Base-by-base conservation (phyloP, 2,888 invertebrate genomes). In the Ctenicera cuprea region DNA sequence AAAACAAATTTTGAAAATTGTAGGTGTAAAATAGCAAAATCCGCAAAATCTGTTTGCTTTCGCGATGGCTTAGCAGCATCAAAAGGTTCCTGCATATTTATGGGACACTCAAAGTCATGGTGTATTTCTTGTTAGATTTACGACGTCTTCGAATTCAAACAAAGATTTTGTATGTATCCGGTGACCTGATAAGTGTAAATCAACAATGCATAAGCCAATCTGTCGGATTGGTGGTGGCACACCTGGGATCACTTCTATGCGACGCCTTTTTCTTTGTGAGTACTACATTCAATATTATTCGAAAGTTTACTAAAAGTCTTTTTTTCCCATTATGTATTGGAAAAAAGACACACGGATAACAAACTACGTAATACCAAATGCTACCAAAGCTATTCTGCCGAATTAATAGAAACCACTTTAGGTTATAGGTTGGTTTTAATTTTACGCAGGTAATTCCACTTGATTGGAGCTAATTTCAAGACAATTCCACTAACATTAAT, bases 131-230 rank as follows among this genome's bases (percentile, higher is more conserved):
- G 45, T 62, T 20, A 45, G 62, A 62, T 62, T 62, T 62, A 45
- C 62, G 45, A 30, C 22, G 1, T 62, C 45, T 62, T 59, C 62
- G 30, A 45, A 62, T 62, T 43, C 62, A 62, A 62, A 62, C 62
- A 43, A 59, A 59, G 59, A 62, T 62, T 62, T 62, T 45, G 43
- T 45, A 62, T 45, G 62, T 43, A 45, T 45, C 62, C 22, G 45
- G 22, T 62, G 45, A 62, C 62, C 62, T 45, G 43, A 1, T 62
- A 62, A 62, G 62, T 62, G 62, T 62, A 62, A 62, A 62, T 62
- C 62, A 62, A 62, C 62, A 62, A 62, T 45, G 18, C 45, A 62
- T 62, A 62, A 62, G 62, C 62, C 62, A 62, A 62, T 62, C 62
- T 62, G 62, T 45, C 62, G 43, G 22, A 16, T 26, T 62, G 45